Evolutionary conservation across 2,113 vertebrate genomes (phyloP).

Genomic region (Oncorhynchus kisutch): DNA sequence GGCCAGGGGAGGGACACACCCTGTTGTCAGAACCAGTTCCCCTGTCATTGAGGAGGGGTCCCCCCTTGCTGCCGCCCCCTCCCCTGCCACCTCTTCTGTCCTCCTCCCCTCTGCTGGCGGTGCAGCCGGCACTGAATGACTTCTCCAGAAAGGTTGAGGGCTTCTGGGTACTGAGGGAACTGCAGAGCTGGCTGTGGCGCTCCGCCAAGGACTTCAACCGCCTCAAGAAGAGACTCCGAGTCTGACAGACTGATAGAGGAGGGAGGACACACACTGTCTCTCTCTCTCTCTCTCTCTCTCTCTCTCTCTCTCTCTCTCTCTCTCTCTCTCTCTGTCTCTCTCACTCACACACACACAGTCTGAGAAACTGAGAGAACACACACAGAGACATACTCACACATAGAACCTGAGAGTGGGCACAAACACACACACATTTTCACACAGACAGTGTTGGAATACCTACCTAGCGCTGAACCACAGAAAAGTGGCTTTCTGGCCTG

Average conservation of each 20-base stretch:
- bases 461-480: no score
- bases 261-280: not conserved
- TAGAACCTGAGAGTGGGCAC: not conserved
- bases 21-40: slow-evolving; percentile 60
- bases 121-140: slow-evolving; percentile 74
- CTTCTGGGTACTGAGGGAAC: slow-evolving; percentile 94
- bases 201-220: slow-evolving; percentile 97
- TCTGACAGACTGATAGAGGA: slow-evolving; percentile 46
- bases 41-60: slow-evolving; percentile 57
- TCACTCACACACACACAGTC: not conserved
- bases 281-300: not conserved
- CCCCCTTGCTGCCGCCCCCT: slow-evolving; percentile 55
- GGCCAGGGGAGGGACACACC: slow-evolving; percentile 57
- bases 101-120: slow-evolving; percentile 55
- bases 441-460: no score
- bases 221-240: slow-evolving; percentile 85
- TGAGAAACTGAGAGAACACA: not conserved
- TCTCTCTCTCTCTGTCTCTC: not conserved
- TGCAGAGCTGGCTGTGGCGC: slow-evolving; percentile 96
- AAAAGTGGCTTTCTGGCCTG: no score
- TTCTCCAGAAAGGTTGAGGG: slow-evolving; percentile 95
- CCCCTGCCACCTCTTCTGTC: slow-evolving; percentile 33
- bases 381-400: slow-evolving; percentile 32
- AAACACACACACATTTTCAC: not conserved
- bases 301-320: not conserved